These are phyloP conservation scores for Trachurus trachurus DNA, from an alignment of 2,797 vertebrate genomes.

Conservation along the genomic window DNA sequence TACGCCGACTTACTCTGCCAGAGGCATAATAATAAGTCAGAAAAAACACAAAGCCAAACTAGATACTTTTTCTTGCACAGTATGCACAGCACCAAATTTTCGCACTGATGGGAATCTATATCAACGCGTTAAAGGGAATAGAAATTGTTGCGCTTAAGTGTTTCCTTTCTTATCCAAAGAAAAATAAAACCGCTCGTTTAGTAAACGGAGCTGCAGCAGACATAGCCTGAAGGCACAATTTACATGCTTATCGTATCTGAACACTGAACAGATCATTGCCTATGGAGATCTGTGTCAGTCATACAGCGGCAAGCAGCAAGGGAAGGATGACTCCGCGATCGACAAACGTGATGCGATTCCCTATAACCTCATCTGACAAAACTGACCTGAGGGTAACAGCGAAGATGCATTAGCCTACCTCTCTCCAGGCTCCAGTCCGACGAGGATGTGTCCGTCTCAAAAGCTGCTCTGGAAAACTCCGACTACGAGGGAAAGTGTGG, in stretches of 20 bases:
- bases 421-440: slow-evolving; percentile 2
- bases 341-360: neutral
- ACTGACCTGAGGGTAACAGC: neutral
- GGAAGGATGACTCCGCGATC: neutral
- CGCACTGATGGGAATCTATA: neutral
- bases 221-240: neutral
- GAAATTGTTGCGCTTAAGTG: neutral
- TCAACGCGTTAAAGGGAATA: neutral
- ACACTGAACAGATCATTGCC: slow-evolving; percentile 1
- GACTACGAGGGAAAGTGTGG: slow-evolving; percentile 11
- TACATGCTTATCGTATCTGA: neutral
- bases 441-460: slow-evolving; percentile 7
- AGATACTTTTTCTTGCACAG: neutral
- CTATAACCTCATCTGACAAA: neutral
- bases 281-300: neutral
- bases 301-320: neutral
- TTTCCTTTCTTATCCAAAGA: neutral
- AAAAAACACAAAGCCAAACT: neutral
- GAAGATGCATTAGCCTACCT: slow-evolving; percentile 47
- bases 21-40: neutral
- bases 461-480: neutral
- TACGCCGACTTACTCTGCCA: neutral
- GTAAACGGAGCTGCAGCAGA: neutral
- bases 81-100: neutral
- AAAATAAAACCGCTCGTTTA: neutral